Conservation (phyloP, 1,140 invertebrate genomes). For the Drosophila subpulchrella region DNA sequence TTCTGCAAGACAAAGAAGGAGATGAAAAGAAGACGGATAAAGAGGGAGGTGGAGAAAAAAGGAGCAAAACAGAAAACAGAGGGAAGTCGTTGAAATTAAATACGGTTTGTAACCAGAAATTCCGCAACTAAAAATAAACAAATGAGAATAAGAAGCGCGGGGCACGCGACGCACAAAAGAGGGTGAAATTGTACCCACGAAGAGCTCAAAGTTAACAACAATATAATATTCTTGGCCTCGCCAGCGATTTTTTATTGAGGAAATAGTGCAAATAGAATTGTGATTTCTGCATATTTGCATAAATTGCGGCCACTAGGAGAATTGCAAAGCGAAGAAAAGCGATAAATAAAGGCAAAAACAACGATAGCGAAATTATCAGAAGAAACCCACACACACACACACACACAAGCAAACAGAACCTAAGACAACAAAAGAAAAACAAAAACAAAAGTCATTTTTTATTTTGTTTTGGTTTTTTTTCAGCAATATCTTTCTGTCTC, state of each 20-base stretch:
- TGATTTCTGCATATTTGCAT: conserved; percentile 67
- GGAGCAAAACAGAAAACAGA: conserved; percentile 31
- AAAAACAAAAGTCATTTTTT: conserved; percentile 40
- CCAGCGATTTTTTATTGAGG: conserved; percentile 48
- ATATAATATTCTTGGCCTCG: conserved; percentile 16
- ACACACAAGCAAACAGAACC: conserved; percentile 48
- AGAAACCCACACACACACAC: conserved; percentile 34
- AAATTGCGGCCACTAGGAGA: conserved; percentile 52
- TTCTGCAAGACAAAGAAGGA: conserved; percentile 57
- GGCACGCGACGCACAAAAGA: conserved; percentile 39
- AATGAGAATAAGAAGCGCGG: conserved; percentile 44
- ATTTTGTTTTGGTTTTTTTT: conserved; percentile 27
- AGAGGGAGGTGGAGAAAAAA: not conserved
- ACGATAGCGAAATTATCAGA: conserved; percentile 59
- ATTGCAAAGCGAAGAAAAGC: conserved; percentile 47
- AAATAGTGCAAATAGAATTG: conserved; percentile 54
- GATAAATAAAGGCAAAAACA: conserved; percentile 36
- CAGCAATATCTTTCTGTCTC: conserved; percentile 8
- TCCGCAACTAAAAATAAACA: conserved; percentile 77
- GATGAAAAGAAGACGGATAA: conserved; percentile 10
- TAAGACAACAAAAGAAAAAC: conserved; percentile 67
- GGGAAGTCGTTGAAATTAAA: conserved; percentile 64
- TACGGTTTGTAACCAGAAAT: conserved; percentile 74
- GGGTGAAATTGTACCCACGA: conserved; percentile 22
- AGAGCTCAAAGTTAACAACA: conserved; percentile 27